Evolutionary conservation across 2,113 vertebrate species (phyloP), one percentile per base, ranked within the genome.

Genomic region (Candoia aspera): DNA sequence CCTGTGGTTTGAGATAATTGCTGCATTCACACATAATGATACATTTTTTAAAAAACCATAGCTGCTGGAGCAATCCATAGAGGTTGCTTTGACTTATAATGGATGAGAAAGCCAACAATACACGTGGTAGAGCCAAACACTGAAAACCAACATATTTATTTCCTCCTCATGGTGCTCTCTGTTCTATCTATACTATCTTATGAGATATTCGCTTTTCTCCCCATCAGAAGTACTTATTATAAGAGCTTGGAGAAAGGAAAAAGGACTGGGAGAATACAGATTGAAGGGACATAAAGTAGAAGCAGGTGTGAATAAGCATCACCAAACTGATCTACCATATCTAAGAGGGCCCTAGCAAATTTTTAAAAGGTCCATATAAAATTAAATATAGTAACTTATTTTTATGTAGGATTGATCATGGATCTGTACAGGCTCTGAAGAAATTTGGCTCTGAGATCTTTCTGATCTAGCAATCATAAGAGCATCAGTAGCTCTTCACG

Each of bases 401-500:
- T 79, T 92, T 58, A 12, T 90, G n/a, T 55, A 79, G 29, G 8
- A 26, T 37, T 91, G 79, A 91, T 91, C 21, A 24, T 17, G 21
- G 33, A 58, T 10, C 55, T 59, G 17, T 59, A 29, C 59, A 29
- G 19, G 79, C 42, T 15, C 29, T 33, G 55, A 23, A 49, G 59
- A 84, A 58, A 62, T 49, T 37, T 37, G 29, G 57, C 1, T 4
- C 1, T 0, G 17, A 62, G 60, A 89, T 68, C 42, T 87, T 57
- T 84, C 37, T 17, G 42, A 85, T 15, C 79, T 93, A 89, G 42
- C 24, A 94, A 64, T 87, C 60, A 11, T 90, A 60, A 93, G 94
- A 90, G 1, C 33, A 68, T 1, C 1, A 68, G 2, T 89, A 87
- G 24, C 84, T 13, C 8, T 94, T 93, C 57, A 58, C 89, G 53